Evolutionary conservation across 1,140 invertebrate genomes (phyloP).

Genomic region (Hirudo medicinalis): DNA sequence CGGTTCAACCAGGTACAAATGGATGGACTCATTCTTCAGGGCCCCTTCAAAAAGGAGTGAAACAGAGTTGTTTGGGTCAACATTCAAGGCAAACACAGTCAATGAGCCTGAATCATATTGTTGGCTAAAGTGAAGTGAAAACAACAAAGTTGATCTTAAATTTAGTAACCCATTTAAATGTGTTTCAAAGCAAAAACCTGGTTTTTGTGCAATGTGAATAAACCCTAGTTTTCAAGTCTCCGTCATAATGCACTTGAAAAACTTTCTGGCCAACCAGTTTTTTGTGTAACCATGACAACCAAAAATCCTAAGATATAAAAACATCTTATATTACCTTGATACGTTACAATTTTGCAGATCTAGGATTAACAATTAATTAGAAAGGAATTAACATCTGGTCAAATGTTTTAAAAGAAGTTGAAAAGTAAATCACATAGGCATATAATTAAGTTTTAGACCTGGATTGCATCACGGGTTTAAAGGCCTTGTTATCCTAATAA

Average conservation of each 20-base stretch:
- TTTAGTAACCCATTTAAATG: not conserved
- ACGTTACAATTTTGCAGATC: no score
- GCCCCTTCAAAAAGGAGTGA: slow-evolving; percentile 9
- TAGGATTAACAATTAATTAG: no score
- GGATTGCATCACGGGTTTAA: not conserved
- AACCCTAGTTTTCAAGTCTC: not conserved
- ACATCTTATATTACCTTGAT: no score
- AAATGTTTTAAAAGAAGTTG: no score
- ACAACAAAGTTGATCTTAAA: not conserved
- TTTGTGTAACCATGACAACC: slow-evolving; percentile 9
- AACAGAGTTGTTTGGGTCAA: slow-evolving; percentile 4
- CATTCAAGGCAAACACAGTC: slow-evolving; percentile 15
- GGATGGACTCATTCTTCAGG: not conserved
- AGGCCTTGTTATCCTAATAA: not conserved
- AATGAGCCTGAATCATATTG: not conserved
- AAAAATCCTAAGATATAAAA: slow-evolving; percentile 13
- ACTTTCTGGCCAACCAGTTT: slow-evolving; percentile 12
- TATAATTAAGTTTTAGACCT: not conserved
- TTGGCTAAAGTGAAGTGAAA: slow-evolving; percentile 8
- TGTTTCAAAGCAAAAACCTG: not conserved
- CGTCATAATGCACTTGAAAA: not conserved
- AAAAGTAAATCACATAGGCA: no score
- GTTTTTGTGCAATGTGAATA: slow-evolving; percentile 18
- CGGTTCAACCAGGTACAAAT: slow-evolving; percentile 16
- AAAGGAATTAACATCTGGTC: no score